A percentile compares a stretch with the other conserved stretches of the same genome.
Conservation (phyloP, 2,113 vertebrate species). For the mouse (Mus musculus) region DNA sequence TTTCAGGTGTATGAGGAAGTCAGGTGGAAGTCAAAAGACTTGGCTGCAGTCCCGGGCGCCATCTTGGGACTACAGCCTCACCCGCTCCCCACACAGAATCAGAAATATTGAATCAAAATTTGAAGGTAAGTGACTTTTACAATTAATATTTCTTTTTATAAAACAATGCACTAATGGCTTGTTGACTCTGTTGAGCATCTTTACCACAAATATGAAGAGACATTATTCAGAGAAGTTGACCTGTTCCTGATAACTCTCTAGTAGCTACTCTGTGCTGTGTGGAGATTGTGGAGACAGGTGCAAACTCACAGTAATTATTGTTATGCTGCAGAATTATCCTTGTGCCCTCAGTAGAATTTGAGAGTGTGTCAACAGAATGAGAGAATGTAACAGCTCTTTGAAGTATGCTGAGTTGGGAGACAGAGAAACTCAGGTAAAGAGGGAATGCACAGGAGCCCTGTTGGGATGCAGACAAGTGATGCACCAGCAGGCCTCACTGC, state of each 20-base stretch:
- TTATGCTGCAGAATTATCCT: constrained; percentile 21
- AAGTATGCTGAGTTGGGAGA: constrained; percentile 27
- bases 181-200: background rate
- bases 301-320: constrained; percentile 53
- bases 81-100: background rate
- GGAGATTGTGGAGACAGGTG: constrained; percentile 19
- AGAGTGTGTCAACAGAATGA: constrained; percentile 6
- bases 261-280: background rate
- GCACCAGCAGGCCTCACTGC: background rate
- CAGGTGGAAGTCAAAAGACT: too few relatives aligned
- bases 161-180: background rate
- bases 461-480: background rate
- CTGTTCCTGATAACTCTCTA: background rate
- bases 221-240: background rate
- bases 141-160: background rate
- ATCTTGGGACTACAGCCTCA: too few relatives aligned
- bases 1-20: too few relatives aligned
- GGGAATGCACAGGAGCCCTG: background rate
- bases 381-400: background rate
- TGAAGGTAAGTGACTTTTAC: constrained; percentile 32
- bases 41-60: too few relatives aligned
- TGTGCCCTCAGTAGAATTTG: background rate
- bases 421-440: background rate
- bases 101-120: background rate
- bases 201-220: background rate